phyloP scores from a whole-genome alignment of 2,888 invertebrate species.

The Microplitis manilae region DNA sequence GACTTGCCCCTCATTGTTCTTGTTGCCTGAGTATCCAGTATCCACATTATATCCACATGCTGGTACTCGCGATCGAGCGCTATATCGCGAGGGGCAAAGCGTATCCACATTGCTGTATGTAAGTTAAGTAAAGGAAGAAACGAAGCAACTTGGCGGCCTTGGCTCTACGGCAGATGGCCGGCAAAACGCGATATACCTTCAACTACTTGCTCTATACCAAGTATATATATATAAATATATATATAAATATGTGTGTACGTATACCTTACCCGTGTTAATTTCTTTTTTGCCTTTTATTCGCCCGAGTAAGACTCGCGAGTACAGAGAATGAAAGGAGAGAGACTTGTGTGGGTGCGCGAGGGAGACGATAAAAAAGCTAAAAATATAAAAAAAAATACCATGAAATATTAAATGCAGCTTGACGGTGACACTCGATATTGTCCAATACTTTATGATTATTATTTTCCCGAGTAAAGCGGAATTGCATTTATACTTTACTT shows the following conservation, averaged over 20 bases:
- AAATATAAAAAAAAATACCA: slow-evolving; percentile 17
- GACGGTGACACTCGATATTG: slow-evolving; percentile 27
- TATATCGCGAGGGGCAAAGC: not conserved
- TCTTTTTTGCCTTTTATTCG: slow-evolving; percentile 35
- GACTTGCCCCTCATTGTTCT: not conserved
- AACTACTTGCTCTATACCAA: slow-evolving; percentile 14
- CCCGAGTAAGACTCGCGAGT: slow-evolving; percentile 41
- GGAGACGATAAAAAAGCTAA: too few relatives aligned
- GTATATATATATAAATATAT: slow-evolving; percentile 15
- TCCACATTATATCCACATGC: too few relatives aligned
- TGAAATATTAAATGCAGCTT: slow-evolving; percentile 23
- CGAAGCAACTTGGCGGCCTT: slow-evolving; percentile 60
- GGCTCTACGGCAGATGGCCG: slow-evolving; percentile 60
- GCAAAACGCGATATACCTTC: slow-evolving; percentile 47
- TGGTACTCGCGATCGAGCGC: too few relatives aligned
- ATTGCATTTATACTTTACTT: not conserved
- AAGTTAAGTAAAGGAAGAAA: slow-evolving; percentile 31
- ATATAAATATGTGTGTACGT: slow-evolving; percentile 10
- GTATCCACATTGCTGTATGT: not conserved
- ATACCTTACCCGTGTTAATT: slow-evolving; percentile 9
- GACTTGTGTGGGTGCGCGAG: not conserved
- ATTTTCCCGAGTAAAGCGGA: slow-evolving; percentile 10
- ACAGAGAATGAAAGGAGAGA: slow-evolving; percentile 6
- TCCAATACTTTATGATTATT: slow-evolving; percentile 20
- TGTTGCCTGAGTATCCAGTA: not conserved